Evolutionary conservation across 2,113 vertebrate genomes (phyloP).

Genomic region (Oostethus manadensis): DNA sequence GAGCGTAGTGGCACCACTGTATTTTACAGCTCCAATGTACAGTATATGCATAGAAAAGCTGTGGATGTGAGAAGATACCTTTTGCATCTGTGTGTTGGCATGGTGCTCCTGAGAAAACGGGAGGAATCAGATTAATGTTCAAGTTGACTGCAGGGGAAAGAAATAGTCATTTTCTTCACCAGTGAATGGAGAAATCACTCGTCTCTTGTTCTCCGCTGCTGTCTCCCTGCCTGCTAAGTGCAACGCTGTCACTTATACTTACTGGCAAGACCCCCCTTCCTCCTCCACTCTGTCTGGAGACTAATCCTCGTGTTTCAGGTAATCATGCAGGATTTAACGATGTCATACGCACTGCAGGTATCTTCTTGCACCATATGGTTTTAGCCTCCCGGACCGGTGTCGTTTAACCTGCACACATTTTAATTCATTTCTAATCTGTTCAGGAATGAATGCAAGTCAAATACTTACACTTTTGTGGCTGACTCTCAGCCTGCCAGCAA

Average conservation of each 20-base stretch:
- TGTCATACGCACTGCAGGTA: slow-evolving; percentile 45
- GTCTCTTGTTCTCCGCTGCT: slow-evolving; percentile 43
- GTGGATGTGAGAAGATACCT: too few species aligned
- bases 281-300: slow-evolving; percentile 21
- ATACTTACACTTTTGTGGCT: slow-evolving; percentile 6
- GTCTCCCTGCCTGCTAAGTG: slow-evolving; percentile 34
- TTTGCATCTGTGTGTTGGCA: not conserved
- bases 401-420: slow-evolving; percentile 47
- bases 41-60: too few species aligned
- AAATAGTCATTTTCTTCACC: slow-evolving; percentile 61
- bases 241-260: slow-evolving; percentile 58
- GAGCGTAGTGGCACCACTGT: too few species aligned
- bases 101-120: slow-evolving; percentile 2
- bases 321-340: slow-evolving; percentile 52
- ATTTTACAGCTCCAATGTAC: too few species aligned
- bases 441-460: slow-evolving; percentile 34
- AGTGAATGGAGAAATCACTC: slow-evolving; percentile 64
- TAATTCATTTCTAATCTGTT: slow-evolving; percentile 44
- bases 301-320: slow-evolving; percentile 55
- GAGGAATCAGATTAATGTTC: slow-evolving; percentile 41
- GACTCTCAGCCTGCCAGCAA: not conserved
- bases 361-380: slow-evolving; percentile 36
- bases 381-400: slow-evolving; percentile 40
- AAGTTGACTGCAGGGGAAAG: slow-evolving; percentile 43
- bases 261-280: slow-evolving; percentile 6